Conservation (phyloP, 1,140 invertebrate genomes). For the Amphibalanus amphitrite region DNA sequence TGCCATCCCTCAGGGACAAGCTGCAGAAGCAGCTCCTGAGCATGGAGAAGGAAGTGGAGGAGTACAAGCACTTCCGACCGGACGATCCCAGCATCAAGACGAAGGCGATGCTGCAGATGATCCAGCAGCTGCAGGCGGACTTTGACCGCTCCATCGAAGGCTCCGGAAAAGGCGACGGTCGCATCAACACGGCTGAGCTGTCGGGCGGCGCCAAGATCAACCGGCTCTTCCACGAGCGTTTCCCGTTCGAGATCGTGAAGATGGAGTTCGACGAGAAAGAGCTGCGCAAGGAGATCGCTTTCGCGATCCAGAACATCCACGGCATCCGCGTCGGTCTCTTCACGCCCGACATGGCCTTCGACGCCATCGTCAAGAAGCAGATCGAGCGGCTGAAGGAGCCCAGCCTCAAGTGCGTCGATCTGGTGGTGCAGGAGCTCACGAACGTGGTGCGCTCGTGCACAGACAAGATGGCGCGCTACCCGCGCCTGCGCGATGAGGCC, state of each 20-base stretch:
- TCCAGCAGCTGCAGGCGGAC: constrained; percentile 91
- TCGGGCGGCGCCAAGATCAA: constrained; percentile 99
- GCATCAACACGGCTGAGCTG: constrained; percentile 92
- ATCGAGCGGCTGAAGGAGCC: constrained; percentile 91
- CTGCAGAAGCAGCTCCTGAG: constrained; percentile 49
- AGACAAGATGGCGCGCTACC: constrained; percentile 86
- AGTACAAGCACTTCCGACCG: constrained; percentile 95
- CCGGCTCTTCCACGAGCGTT: constrained; percentile 93
- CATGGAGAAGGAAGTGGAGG: constrained; percentile 78
- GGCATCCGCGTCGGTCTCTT: constrained; percentile 91
- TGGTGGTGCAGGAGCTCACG: constrained; percentile 87
- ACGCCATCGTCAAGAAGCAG: constrained; percentile 98
- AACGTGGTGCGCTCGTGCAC: constrained; percentile 88
- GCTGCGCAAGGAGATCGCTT: constrained; percentile 88
- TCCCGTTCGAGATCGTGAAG: constrained; percentile 99
- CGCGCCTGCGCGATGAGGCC: constrained; percentile 88
- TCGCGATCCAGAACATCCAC: constrained; percentile 97
- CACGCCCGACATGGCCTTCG: constrained; percentile 99
- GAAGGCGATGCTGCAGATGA: constrained; percentile 99
- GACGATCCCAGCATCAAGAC: constrained; percentile 98
- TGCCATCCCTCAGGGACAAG: constrained; percentile 86
- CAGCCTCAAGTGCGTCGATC: constrained; percentile 92
- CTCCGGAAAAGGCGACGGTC: constrained; percentile 55
- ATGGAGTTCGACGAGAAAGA: constrained; percentile 99
- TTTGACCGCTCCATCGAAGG: constrained; percentile 98